Base-by-base conservation (phyloP, 2,113 vertebrate species). In the Lontra canadensis region DNA sequence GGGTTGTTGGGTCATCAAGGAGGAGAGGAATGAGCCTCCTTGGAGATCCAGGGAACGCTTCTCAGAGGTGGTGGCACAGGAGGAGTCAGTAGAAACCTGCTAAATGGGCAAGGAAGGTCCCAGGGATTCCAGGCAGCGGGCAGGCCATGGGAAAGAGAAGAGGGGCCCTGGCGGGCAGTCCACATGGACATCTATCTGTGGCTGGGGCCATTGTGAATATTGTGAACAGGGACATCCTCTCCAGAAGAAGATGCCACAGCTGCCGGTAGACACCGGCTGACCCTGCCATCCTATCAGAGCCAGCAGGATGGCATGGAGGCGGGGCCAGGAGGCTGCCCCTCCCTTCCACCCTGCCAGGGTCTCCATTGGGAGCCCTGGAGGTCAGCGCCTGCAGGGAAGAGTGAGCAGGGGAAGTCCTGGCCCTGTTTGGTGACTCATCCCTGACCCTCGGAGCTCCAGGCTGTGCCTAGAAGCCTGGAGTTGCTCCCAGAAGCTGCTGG, bases 371-470 rank as follows among this genome's bases (percentile, higher is more conserved):
- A n/a, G 59, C 8, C 34, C 44, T 29, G 6, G 76, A 96, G 65
- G 92, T 86, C 92, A 93, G 73, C 0, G 1, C 82, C 92, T 44
- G 3, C 47, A 96, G 89, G 85, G 26, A 89, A 84, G 87, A 90
- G 15, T 34, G 67, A 61, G 4, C n/a, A 2, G 44, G 79, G 86
- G 86, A 86, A 76, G 83, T 97, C 59, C 57, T 10, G 9, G 59
- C 59, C 34, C 65, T 5, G 6, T 39, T 79, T 47, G 3, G 29
- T 97, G 97, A 97, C 96, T 97, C 95, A 96, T 14, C 73, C 47
- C 65, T 71, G 95, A 84, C 69, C 86, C 81, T 63, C 17, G 26
- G 69, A 97, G 76, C 49, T 21, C 94, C 18, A 14, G 34, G 21
- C 49, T 69, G 47, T 86, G 55, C 88, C 0, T 1, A 91, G 85